Conservation (phyloP, 1,140 invertebrate genomes). For the Doryteuthis pealeii region DNA sequence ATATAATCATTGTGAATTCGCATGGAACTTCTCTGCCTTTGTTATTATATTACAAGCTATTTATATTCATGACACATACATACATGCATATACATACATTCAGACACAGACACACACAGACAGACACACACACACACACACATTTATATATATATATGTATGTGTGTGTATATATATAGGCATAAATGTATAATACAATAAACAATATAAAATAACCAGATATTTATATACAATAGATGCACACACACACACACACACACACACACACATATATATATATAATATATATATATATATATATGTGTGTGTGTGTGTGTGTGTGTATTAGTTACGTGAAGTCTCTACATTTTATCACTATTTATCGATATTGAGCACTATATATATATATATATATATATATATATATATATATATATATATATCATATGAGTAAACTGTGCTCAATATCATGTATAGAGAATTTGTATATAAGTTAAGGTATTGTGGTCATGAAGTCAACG, state of each 20-base stretch:
- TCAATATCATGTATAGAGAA: no score
- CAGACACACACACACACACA: not conserved
- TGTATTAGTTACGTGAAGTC: no score
- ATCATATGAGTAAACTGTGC: no score
- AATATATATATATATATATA: not conserved
- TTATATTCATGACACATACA: not conserved
- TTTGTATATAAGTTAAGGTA: no score
- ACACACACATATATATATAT: not conserved
- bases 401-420: no score
- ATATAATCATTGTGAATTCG: no score
- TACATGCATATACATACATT: not conserved
- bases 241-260: not conserved
- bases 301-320: not conserved
- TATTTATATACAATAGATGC: not conserved
- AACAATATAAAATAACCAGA: not conserved
- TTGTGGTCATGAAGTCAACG: no score
- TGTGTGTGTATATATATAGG: not conserved
- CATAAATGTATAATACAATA: not conserved
- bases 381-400: no score
- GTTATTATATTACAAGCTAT: no score
- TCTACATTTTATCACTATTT: no score
- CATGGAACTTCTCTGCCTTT: no score
- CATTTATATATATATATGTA: not conserved
- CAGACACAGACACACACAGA: not conserved
- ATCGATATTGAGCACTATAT: no score